Evolutionary conservation across 2,113 vertebrate species (phyloP).

Genomic region (Podilymbus podiceps): DNA sequence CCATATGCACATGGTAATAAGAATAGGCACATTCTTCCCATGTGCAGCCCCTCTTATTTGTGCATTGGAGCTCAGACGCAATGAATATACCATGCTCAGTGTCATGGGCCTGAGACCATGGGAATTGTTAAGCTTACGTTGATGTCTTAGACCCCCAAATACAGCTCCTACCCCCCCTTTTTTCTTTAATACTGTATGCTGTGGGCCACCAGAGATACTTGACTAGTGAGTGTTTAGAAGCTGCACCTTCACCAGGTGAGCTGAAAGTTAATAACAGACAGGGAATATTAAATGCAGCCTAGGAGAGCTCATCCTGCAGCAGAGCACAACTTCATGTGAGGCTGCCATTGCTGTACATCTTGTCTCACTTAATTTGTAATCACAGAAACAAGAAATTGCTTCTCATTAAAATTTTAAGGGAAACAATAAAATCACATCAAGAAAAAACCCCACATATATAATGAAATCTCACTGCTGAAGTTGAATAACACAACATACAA

Average conservation of each 20-base stretch:
- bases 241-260: background rate
- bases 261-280: background rate
- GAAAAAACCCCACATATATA: background rate
- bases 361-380: background rate
- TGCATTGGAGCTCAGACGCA: background rate
- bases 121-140: background rate
- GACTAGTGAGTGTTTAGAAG: background rate
- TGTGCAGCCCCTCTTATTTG: background rate
- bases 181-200: background rate
- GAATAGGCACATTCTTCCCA: background rate
- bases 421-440: background rate
- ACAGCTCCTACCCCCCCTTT: accelerated
- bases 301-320: background rate
- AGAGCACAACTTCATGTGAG: background rate
- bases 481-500: background rate
- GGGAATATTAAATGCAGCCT: background rate
- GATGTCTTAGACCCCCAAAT: background rate
- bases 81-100: accelerated
- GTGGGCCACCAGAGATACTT: background rate
- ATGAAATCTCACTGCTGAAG: background rate
- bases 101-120: accelerated
- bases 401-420: background rate
- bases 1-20: background rate
- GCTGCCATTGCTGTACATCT: background rate
- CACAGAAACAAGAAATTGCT: background rate